Evolutionary conservation across 2,888 invertebrate species (phyloP), one percentile per base, ranked within the genome.

Genomic region (Antheraea assamensis): DNA sequence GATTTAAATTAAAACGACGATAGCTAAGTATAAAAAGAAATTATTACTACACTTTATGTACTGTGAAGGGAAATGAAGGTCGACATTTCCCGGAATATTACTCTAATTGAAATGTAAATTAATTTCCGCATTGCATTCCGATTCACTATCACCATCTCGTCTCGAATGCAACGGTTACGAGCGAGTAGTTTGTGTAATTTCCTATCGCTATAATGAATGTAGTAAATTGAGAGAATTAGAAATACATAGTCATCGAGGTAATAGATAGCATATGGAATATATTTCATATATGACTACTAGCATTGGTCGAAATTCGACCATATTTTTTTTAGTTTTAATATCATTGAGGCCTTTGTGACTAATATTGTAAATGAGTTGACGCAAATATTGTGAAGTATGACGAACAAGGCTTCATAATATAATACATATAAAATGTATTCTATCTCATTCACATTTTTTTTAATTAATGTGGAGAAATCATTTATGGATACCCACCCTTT

Each of bases 141-240:
- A 71, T 68, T 58, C 66, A 47, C 70, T 52, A 24, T 73, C 61
- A n/a, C 58, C 24, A 61, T 70, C 71, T 61, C 61, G 17, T 58
- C 47, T 61, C 35, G 17, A 42, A 64, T 49, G 64, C 42, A 71
- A 31, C 55, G 55, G 35, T 21, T 68, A 2, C n/a, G 21, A 24
- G 35, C 10, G 58, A n/a, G 55, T 10, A 55, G 24, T 58, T 52
- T 27, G 19, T 21, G 21, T 58, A 79, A 82, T 83, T 84, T 35
- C 68, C 68, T 21, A 35, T 68, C 15, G 61, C 27, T 64, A 15
- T 64, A 64, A 30, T 64, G 61, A 30, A 64, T 64, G 61, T 17
- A 30, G 61, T 64, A 64, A 30, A 30, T 64, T 64, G 61, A 64
- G 17, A 15, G 61, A 64, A 30, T 30, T 64, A 30, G 17, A 64